These are phyloP conservation scores for Ornithorhynchus anatinus DNA, from an alignment of 2,113 vertebrate genomes.

Conservation along the genomic window DNA sequence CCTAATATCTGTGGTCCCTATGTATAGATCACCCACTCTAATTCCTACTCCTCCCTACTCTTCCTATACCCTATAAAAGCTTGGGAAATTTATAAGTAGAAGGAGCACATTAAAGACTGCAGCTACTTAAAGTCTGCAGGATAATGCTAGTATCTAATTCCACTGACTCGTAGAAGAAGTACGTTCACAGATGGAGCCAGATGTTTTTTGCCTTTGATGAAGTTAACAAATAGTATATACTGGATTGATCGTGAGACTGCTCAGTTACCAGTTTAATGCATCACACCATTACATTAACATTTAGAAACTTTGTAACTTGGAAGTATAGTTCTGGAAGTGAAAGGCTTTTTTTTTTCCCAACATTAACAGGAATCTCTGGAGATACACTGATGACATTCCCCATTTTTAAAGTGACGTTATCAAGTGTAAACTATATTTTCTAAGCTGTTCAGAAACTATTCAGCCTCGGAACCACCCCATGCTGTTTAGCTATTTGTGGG, in stretches of 20 bases:
- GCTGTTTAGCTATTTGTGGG: not conserved
- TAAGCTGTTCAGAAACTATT: slow-evolving; percentile 3
- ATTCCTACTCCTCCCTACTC: no score
- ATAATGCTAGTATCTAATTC: no score
- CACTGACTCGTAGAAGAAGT: no score
- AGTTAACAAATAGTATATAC: not conserved
- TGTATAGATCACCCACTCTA: no score
- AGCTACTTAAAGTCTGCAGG: no score
- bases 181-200: not conserved
- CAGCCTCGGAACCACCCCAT: not conserved
- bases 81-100: no score
- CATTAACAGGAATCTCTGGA: not conserved
- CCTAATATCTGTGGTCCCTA: no score
- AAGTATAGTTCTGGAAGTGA: not conserved
- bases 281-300: no score
- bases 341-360: not conserved
- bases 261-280: no score
- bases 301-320: not conserved
- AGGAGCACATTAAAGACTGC: no score
- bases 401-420: not conserved
- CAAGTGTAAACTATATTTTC: not conserved
- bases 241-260: not conserved
- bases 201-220: not conserved
- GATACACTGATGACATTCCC: not conserved
- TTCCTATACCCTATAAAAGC: no score